Evolutionary conservation across 1,140 invertebrate species (phyloP).

Genomic region (Caenorhabditis tropicalis): DNA sequence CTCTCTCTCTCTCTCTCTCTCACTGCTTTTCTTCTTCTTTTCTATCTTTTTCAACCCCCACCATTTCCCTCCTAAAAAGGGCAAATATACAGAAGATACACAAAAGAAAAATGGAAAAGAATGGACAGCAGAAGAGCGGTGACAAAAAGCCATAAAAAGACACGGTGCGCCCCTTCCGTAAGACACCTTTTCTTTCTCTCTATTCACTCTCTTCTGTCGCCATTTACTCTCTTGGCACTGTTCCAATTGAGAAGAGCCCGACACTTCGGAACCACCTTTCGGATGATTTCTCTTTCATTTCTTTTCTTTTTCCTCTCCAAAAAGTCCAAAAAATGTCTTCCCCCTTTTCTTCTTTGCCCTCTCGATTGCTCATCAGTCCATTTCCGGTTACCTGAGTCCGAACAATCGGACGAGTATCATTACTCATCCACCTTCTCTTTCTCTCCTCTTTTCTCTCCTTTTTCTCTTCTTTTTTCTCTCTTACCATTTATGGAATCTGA

Average conservation of each 20-base stretch:
- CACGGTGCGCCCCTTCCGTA: slow-evolving; percentile 24
- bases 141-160: slow-evolving; percentile 41
- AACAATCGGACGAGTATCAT: slow-evolving; percentile 16
- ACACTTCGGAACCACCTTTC: neutral
- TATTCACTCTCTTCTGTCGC: neutral
- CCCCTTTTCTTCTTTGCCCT: too few relatives aligned
- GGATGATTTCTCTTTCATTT: neutral
- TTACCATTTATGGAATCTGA: slow-evolving; percentile 8
- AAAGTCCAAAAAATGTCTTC: too few relatives aligned
- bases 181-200: neutral
- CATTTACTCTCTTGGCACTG: slow-evolving; percentile 6
- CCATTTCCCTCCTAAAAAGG: neutral
- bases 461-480: too few relatives aligned
- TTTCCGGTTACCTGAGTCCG: neutral
- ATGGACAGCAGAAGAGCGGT: neutral
- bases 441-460: neutral
- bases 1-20: neutral
- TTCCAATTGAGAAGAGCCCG: neutral
- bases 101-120: neutral
- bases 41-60: neutral
- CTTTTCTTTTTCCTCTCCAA: neutral
- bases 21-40: too few relatives aligned
- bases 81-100: slow-evolving; percentile 19
- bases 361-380: slow-evolving; percentile 10
- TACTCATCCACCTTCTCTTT: neutral